A percentile compares a stretch with the other conserved stretches of the same genome.
Evolutionary conservation across 2,797 vertebrate species (phyloP).

Genomic region (Vespertilio murinus): DNA sequence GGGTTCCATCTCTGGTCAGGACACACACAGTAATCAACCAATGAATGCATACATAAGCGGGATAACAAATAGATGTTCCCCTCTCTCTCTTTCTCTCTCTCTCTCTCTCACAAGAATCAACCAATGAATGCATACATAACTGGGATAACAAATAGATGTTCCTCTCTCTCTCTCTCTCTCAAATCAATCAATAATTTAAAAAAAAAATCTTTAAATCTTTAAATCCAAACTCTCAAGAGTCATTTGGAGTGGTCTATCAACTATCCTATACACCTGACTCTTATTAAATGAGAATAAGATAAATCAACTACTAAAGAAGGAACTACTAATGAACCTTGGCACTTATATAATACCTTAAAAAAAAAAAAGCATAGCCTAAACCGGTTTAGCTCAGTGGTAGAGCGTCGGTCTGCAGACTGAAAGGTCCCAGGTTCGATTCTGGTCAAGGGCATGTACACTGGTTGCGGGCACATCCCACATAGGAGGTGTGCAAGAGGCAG

Average conservation of each 20-base stretch:
- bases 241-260: neutral
- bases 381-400: no score
- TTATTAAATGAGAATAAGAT: conserved; percentile 5
- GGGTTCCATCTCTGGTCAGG: neutral
- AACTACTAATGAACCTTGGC: neutral
- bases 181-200: neutral
- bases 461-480: no score
- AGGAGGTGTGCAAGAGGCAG: no score
- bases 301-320: conserved; percentile 21
- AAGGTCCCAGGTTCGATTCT: no score
- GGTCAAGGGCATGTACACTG: no score
- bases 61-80: neutral
- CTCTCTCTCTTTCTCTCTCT: neutral
- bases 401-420: no score
- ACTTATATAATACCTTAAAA: neutral
- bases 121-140: neutral
- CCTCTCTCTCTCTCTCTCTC: neutral
- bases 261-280: neutral
- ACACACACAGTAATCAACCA: neutral
- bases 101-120: neutral
- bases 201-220: neutral
- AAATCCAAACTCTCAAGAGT: neutral
- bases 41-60: neutral
- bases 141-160: neutral
- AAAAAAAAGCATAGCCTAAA: no score